phyloP scores from a whole-genome alignment of 1,140 invertebrate species.

The Dolichoris vasculosae region DNA sequence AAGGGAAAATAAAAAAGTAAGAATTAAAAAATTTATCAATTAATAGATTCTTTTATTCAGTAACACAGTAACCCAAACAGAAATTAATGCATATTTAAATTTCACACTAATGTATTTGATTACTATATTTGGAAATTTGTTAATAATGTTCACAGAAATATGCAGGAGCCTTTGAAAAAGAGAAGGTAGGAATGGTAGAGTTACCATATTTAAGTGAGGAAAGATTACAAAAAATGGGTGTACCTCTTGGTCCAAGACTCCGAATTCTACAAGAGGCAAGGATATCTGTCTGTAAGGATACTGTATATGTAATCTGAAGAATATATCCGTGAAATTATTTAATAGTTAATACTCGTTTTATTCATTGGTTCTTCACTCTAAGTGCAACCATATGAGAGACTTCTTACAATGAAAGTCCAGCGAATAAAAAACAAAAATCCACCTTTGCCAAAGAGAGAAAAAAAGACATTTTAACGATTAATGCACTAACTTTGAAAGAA shows the following conservation, averaged over 20 bases:
- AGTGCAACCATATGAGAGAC: neutral
- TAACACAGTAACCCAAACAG: neutral
- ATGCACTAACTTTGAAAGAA: neutral
- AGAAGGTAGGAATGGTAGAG: slow-evolving; percentile 93
- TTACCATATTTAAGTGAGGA: slow-evolving; percentile 94
- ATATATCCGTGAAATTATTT: neutral
- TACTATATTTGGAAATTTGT: neutral
- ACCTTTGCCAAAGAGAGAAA: slow-evolving; percentile 27
- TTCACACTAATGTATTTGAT: neutral
- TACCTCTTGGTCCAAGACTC: slow-evolving; percentile 90
- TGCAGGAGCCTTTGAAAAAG: slow-evolving; percentile 87
- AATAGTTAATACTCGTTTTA: neutral
- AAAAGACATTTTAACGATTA: neutral
- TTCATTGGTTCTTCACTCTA: neutral
- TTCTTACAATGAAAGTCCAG: neutral
- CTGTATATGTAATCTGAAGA: slow-evolving; percentile 69
- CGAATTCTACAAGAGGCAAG: slow-evolving; percentile 93
- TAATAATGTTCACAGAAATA: slow-evolving; percentile 83
- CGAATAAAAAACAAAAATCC: neutral
- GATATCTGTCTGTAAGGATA: slow-evolving; percentile 78
- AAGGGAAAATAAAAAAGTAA: neutral
- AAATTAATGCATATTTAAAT: neutral
- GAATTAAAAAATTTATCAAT: neutral
- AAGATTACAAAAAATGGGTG: slow-evolving; percentile 89
- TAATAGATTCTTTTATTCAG: neutral